These are phyloP conservation scores for Emydura subglobosa DNA, from an alignment of 2,113 vertebrate species.

Conservation along the genomic window DNA sequence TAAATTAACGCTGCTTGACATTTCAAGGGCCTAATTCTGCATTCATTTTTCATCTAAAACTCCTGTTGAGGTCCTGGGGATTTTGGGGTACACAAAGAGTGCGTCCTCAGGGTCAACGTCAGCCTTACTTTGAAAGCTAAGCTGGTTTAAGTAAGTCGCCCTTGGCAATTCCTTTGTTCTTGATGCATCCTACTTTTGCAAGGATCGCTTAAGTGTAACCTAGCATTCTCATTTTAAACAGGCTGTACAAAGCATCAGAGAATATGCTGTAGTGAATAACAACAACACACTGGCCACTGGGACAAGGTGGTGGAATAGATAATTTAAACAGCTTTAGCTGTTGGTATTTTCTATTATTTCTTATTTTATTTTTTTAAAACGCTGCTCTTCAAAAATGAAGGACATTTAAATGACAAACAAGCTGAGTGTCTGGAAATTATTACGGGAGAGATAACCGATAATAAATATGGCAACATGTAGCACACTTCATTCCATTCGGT, in stretches of 20 bases:
- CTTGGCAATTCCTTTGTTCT: fast-evolving
- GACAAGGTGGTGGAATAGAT: background rate
- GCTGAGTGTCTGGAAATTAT: background rate
- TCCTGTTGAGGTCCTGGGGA: background rate
- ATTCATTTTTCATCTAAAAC: background rate
- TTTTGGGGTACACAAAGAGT: background rate
- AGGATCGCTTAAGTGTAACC: background rate
- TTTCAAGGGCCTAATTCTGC: fast-evolving
- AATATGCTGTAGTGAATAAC: background rate
- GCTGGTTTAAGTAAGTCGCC: background rate
- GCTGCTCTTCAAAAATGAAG: background rate
- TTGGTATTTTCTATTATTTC: background rate
- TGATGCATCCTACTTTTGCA: background rate
- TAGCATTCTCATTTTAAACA: background rate
- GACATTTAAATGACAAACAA: background rate
- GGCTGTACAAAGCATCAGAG: background rate
- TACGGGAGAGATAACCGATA: background rate
- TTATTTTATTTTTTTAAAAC: background rate
- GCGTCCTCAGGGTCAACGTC: background rate
- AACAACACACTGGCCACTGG: background rate
- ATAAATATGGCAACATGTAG: background rate
- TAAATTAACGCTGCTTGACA: fast-evolving
- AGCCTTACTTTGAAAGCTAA: fast-evolving
- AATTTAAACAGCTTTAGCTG: background rate
- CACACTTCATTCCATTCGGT: background rate